These are phyloP conservation scores for Halcyon smyrnensis DNA, from an alignment of 2,797 vertebrate genomes.

Conservation along the genomic window DNA sequence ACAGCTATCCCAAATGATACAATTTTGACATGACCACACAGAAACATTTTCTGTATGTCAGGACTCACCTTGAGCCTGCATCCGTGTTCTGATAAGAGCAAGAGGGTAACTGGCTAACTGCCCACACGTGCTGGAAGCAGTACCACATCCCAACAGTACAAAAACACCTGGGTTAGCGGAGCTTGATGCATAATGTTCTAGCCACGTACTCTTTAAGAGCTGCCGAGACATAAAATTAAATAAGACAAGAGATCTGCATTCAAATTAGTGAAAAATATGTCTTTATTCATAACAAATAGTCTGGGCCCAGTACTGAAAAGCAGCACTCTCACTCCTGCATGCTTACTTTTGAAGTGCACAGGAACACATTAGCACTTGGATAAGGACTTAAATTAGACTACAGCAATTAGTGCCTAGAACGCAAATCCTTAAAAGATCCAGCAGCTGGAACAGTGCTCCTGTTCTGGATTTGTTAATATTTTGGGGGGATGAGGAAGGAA, in stretches of 20 bases:
- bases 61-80: constrained; percentile 92
- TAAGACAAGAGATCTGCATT: neutral
- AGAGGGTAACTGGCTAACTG: constrained; percentile 93
- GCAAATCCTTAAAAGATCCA: neutral
- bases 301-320: neutral
- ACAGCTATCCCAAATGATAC: neutral
- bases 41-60: neutral
- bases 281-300: neutral
- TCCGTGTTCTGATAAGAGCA: constrained; percentile 91
- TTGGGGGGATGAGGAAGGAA: neutral
- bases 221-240: constrained; percentile 55
- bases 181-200: constrained; percentile 88
- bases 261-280: neutral
- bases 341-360: neutral
- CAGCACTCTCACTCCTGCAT: neutral
- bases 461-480: neutral
- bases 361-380: neutral
- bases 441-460: neutral
- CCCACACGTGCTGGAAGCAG: constrained; percentile 91
- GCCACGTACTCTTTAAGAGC: constrained; percentile 91
- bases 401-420: neutral
- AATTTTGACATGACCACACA: neutral
- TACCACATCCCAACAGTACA: constrained; percentile 90
- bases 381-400: neutral
- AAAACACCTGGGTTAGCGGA: constrained; percentile 90